These are phyloP conservation scores for Eira barbara DNA, from an alignment of 2,113 vertebrate genomes.

Conservation along the genomic window DNA sequence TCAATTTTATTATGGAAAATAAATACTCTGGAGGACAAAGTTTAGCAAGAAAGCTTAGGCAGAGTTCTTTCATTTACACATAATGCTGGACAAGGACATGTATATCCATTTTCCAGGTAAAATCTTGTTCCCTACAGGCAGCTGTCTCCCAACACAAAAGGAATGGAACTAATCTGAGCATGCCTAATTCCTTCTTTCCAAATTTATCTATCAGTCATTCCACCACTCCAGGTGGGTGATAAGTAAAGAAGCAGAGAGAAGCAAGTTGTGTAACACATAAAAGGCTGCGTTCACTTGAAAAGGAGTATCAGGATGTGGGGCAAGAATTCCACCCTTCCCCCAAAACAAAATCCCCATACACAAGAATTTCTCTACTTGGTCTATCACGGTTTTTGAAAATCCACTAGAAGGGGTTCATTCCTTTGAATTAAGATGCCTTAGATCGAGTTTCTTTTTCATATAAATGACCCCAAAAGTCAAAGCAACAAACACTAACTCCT, in stretches of 20 bases:
- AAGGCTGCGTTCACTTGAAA: not conserved
- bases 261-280: not conserved
- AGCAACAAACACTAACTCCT: not conserved
- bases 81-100: not conserved
- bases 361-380: not conserved
- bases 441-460: not conserved
- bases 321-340: not conserved
- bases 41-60: not conserved
- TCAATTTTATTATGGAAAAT: not conserved
- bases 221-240: not conserved
- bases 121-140: not conserved
- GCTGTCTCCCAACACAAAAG: not conserved
- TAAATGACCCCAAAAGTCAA: not conserved
- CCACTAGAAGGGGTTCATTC: not conserved
- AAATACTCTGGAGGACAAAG: not conserved
- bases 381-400: not conserved
- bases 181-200: not conserved
- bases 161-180: not conserved
- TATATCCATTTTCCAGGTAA: not conserved
- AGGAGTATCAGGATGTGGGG: not conserved
- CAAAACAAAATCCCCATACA: not conserved
- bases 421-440: not conserved
- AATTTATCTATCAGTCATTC: not conserved
- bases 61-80: not conserved
- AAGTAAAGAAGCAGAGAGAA: not conserved